Evolutionary conservation across 2,888 invertebrate species (phyloP), one percentile per base, ranked within the genome.

Genomic region (Drosophila yooni): DNA sequence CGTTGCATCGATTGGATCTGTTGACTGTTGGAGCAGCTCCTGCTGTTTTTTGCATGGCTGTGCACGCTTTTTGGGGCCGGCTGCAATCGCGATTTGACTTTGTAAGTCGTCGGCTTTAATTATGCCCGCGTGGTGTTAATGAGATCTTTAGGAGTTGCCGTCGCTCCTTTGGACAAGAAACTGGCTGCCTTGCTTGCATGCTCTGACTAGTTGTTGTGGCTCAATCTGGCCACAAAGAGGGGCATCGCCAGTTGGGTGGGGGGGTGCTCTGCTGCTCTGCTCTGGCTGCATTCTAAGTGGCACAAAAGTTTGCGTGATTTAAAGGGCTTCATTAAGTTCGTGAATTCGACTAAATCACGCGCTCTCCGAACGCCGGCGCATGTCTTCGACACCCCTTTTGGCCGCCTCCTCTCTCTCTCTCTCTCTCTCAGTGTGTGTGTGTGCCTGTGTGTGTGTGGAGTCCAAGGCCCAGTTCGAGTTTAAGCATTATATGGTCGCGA

Each of bases 261-360:
- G 27, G 29, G 21, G 6, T 27, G 54, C 11, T 18, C 25, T 25
- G 53, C 25, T 3, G 21, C n/a, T 10, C 29, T 29, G 40, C 58
- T 52, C 38, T 38, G 59, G 56, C 71, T 73, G 71, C 84, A 82
- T 77, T 88, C 79, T 75, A 74, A 81, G 90, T 91, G 90, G 91
- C 91, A 89, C 89, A 91, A 87, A 87, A 90, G 90, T 73, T 90
- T 86, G 93, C 93, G 93, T 93, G 93, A 93, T 93, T 92, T 93
- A 92, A 92, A 93, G 93, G 92, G 93, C 93, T 93, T 93, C 93
- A 93, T 93, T 93, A 93, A 93, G 92, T 92, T 93, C 93, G 93
- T 93, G 93, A 93, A 93, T 93, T 93, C 92, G 93, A 92, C 91
- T 91, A 91, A 92, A 93, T 93, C 93, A 93, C 93, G 93, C 93